These are phyloP conservation scores for Ferdinandea cuprea DNA, from an alignment of 2,888 invertebrate species.

Conservation along the genomic window DNA sequence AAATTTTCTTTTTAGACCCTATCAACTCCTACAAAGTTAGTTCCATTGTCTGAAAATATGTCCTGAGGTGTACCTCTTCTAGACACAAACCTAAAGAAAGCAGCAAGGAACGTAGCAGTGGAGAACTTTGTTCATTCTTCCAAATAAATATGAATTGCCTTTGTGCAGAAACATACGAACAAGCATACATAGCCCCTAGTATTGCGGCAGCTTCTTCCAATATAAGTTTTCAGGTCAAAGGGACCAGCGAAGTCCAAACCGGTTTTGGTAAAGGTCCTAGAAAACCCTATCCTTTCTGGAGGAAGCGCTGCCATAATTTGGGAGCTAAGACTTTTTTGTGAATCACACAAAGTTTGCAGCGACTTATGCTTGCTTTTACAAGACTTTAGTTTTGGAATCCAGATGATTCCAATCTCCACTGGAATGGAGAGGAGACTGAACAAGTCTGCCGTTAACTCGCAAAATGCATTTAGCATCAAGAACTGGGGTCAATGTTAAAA, in stretches of 20 bases:
- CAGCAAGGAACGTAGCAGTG: conserved; percentile 62
- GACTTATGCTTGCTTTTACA: conserved; percentile 20
- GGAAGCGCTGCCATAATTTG: conserved; percentile 57
- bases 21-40: no score
- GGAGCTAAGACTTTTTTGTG: conserved; percentile 34
- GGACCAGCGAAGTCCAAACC: conserved; percentile 66
- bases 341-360: conserved; percentile 36
- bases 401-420: no score
- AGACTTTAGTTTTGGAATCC: conserved; percentile 28
- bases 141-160: conserved; percentile 62
- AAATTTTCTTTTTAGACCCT: no score
- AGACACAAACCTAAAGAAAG: no score
- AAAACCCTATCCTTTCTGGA: conserved; percentile 33
- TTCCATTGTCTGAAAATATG: no score
- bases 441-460: conserved; percentile 38
- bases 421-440: conserved; percentile 15
- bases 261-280: conserved; percentile 49
- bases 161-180: conserved; percentile 63
- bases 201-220: conserved; percentile 44
- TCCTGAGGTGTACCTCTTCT: no score
- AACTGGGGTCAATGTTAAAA: conserved; percentile 48
- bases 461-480: conserved; percentile 27
- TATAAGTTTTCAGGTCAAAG: conserved; percentile 57
- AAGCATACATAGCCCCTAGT: conserved; percentile 64
- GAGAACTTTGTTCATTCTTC: conserved; percentile 49